A percentile compares a stretch with the other conserved stretches of the same genome.
Conservation (phyloP, 2,888 invertebrate genomes). For the Drosophila pseudotalamancana region DNA sequence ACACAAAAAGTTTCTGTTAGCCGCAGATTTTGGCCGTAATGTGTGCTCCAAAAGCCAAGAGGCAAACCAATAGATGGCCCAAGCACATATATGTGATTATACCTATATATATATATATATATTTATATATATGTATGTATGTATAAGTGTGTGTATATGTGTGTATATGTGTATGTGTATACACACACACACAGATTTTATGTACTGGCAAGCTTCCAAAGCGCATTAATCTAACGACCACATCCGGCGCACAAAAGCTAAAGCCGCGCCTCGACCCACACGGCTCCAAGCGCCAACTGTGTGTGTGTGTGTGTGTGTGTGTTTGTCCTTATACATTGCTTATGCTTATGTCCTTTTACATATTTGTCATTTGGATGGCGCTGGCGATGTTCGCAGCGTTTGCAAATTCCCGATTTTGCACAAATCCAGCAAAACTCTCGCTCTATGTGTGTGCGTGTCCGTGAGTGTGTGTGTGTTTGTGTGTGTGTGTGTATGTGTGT, state of each 20-base stretch:
- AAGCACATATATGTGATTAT: slow-evolving; percentile 9
- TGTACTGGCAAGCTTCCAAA: slow-evolving; percentile 77
- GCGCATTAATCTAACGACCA: slow-evolving; percentile 78
- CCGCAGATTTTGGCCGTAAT: slow-evolving; percentile 16
- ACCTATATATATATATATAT: not conserved
- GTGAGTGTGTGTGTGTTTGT: slow-evolving; percentile 5
- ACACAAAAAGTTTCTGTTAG: slow-evolving; percentile 14
- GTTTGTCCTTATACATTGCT: slow-evolving; percentile 71
- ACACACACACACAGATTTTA: slow-evolving; percentile 69
- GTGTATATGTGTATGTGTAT: slow-evolving; percentile 1
- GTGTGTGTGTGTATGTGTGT: not conserved
- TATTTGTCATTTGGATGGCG: slow-evolving; percentile 71
- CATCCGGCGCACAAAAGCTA: slow-evolving; percentile 71
- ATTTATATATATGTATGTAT: slow-evolving; percentile 1
- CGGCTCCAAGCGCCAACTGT: slow-evolving; percentile 9
- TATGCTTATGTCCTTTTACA: slow-evolving; percentile 78
- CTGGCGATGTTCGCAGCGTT: slow-evolving; percentile 50
- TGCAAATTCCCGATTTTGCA: slow-evolving; percentile 75
- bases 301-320: slow-evolving; percentile 19
- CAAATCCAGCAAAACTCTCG: slow-evolving; percentile 64
- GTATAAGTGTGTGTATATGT: not conserved
- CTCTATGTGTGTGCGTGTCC: slow-evolving; percentile 3
- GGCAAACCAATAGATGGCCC: slow-evolving; percentile 20
- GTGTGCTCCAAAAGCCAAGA: slow-evolving; percentile 26
- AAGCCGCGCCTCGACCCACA: slow-evolving; percentile 26